phyloP scores from a whole-genome alignment of 1,140 invertebrate genomes.

The Tenebrio molitor region DNA sequence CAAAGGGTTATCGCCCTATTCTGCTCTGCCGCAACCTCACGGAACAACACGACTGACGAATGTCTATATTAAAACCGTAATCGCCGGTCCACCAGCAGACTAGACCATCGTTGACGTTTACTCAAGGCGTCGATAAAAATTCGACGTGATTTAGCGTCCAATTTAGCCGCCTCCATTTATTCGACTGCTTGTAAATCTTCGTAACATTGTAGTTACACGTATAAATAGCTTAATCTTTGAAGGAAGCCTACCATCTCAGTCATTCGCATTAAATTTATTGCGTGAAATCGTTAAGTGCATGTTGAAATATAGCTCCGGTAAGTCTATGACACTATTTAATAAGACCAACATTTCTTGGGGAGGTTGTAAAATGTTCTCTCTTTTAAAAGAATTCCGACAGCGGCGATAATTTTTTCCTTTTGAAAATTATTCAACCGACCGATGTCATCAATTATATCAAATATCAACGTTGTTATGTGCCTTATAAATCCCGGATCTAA shows the following conservation, averaged over 20 bases:
- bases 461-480: slow-evolving; percentile 24
- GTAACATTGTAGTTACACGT: slow-evolving; percentile 1
- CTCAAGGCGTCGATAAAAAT: too few species aligned
- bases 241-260: slow-evolving; percentile 25
- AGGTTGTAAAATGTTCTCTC: slow-evolving; percentile 23
- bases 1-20: slow-evolving; percentile 31
- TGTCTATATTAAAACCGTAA: not conserved
- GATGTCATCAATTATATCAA: slow-evolving; percentile 21
- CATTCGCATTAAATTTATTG: slow-evolving; percentile 23
- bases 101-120: too few species aligned
- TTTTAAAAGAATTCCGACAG: slow-evolving; percentile 19
- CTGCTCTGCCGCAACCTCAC: not conserved
- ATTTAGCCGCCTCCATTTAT: not conserved
- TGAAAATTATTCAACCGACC: slow-evolving; percentile 18
- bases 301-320: slow-evolving; percentile 20
- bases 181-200: slow-evolving; percentile 17
- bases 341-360: slow-evolving; percentile 27
- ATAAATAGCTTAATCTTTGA: slow-evolving; percentile 13
- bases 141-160: not conserved
- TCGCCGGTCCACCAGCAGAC: not conserved
- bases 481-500: slow-evolving; percentile 2
- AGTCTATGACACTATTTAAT: slow-evolving; percentile 24
- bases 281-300: slow-evolving; percentile 34
- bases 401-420: not conserved
- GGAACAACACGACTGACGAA: not conserved